These are phyloP conservation scores for Aradophagus sp. DNA, from an alignment of 1,140 invertebrate genomes.

Conservation along the genomic window DNA sequence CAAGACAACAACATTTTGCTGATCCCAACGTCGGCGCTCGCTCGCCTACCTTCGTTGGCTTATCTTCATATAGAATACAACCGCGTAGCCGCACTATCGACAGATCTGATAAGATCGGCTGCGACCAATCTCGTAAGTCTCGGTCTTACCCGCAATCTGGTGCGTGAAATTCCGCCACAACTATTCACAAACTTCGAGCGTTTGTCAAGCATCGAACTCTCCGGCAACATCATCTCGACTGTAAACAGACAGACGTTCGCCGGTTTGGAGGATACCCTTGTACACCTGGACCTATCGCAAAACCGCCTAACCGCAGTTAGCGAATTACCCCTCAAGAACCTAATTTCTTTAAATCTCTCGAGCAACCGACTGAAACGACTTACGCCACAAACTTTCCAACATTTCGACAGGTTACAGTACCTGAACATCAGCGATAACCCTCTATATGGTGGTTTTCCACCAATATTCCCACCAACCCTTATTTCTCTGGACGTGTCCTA, in stretches of 20 bases:
- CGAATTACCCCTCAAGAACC: slow-evolving; percentile 78
- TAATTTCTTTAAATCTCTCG: slow-evolving; percentile 85
- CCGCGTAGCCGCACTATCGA: slow-evolving; percentile 87
- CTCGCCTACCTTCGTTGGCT: slow-evolving; percentile 82
- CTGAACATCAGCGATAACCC: slow-evolving; percentile 87
- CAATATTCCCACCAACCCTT: slow-evolving; percentile 73
- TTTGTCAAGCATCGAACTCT: slow-evolving; percentile 84
- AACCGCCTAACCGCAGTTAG: slow-evolving; percentile 83
- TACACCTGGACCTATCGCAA: slow-evolving; percentile 83
- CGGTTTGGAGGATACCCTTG: slow-evolving; percentile 83
- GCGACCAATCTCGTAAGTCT: slow-evolving; percentile 77
- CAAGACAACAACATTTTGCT: slow-evolving; percentile 91
- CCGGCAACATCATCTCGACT: slow-evolving; percentile 84
- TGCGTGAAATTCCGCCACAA: slow-evolving; percentile 86
- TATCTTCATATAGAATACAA: slow-evolving; percentile 89
- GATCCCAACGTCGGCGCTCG: slow-evolving; percentile 86
- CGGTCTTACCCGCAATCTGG: slow-evolving; percentile 87
- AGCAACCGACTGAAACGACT: slow-evolving; percentile 85
- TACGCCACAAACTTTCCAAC: slow-evolving; percentile 80
- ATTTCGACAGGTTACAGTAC: slow-evolving; percentile 81
- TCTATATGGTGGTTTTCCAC: slow-evolving; percentile 75
- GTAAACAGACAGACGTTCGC: slow-evolving; percentile 84
- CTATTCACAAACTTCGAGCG: slow-evolving; percentile 87
- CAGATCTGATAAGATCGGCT: slow-evolving; percentile 82
- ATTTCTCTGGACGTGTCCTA: slow-evolving; percentile 83